Evolutionary conservation across 2,888 invertebrate species (phyloP).

Genomic region (Macrophya alboannulata): DNA sequence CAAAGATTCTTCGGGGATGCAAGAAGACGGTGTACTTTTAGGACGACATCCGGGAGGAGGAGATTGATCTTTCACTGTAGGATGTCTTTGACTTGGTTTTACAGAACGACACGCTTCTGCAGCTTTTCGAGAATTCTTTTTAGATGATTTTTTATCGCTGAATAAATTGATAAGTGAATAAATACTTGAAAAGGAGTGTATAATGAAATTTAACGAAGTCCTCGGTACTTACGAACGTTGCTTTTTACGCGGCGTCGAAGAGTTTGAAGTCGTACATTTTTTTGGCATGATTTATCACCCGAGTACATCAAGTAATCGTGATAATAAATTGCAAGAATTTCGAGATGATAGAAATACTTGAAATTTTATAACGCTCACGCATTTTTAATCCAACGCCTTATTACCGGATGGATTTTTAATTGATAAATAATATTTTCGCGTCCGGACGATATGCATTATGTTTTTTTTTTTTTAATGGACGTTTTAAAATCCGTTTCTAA

Average conservation of each 20-base stretch:
- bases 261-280: slow-evolving; percentile 17
- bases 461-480: background rate
- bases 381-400: slow-evolving; percentile 8
- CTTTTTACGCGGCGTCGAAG: slow-evolving; percentile 14
- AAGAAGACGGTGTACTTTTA: background rate
- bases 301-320: background rate
- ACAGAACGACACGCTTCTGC: slow-evolving; percentile 6
- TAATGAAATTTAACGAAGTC: background rate
- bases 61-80: background rate
- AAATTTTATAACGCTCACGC: slow-evolving; percentile 28
- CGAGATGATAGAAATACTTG: slow-evolving; percentile 30
- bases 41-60: background rate
- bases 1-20: background rate
- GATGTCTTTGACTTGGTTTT: background rate
- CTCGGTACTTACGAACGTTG: slow-evolving; percentile 30
- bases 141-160: background rate
- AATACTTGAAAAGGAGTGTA: background rate
- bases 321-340: background rate
- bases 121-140: slow-evolving; percentile 8
- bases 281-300: slow-evolving; percentile 39
- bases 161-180: background rate
- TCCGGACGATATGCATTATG: background rate
- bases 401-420: background rate
- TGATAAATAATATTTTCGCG: background rate
- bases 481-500: background rate